Conservation (phyloP, 1,140 invertebrate species). For the Saxidomus purpurata region DNA sequence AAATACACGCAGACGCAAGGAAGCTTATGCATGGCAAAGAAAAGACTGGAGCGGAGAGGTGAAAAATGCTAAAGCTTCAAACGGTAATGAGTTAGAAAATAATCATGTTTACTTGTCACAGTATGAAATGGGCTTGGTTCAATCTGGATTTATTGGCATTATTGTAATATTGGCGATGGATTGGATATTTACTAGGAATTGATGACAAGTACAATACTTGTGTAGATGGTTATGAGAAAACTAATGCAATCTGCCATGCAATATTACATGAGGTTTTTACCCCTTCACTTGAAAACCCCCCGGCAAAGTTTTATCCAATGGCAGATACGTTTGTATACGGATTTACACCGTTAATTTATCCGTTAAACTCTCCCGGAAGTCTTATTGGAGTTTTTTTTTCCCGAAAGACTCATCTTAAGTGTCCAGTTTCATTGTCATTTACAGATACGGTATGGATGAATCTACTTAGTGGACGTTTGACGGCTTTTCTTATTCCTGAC, state of each 20-base stretch:
- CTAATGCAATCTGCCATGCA: slow-evolving; percentile 82
- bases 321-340: slow-evolving; percentile 70
- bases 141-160: slow-evolving; percentile 91
- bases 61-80: not conserved
- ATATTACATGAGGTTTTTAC: slow-evolving; percentile 71
- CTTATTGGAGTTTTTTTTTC: slow-evolving; percentile 7
- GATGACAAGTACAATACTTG: slow-evolving; percentile 92
- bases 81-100: not conserved
- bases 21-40: slow-evolving; percentile 81
- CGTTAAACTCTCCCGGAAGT: not conserved
- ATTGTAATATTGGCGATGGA: slow-evolving; percentile 92
- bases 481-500: slow-evolving; percentile 2
- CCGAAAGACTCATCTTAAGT: not conserved
- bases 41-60: slow-evolving; percentile 57
- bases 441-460: slow-evolving; percentile 13
- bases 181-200: slow-evolving; percentile 93
- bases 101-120: slow-evolving; percentile 88
- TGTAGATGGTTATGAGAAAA: slow-evolving; percentile 85
- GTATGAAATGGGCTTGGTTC: slow-evolving; percentile 93
- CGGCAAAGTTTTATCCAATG: slow-evolving; percentile 71
- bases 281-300: slow-evolving; percentile 69
- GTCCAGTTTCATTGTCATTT: slow-evolving; percentile 16
- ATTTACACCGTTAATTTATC: not conserved
- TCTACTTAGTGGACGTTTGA: not conserved
- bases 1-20: slow-evolving; percentile 85